These are phyloP conservation scores for Cataglyphis livida DNA, from an alignment of 2,888 invertebrate genomes.

Conservation along the genomic window DNA sequence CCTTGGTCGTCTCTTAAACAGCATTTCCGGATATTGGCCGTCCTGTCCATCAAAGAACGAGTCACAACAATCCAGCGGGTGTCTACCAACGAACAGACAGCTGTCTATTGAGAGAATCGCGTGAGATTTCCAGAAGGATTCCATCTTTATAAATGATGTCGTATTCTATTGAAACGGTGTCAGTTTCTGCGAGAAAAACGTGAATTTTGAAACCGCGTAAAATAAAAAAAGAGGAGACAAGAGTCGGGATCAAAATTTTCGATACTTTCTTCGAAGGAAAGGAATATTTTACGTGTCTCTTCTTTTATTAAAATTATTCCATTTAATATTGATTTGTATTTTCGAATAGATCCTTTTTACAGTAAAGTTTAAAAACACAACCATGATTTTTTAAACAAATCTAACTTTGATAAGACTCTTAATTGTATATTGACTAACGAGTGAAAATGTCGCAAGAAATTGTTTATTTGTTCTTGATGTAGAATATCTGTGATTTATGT, in stretches of 20 bases:
- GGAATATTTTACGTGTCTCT: conserved; percentile 29
- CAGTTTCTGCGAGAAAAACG: conserved; percentile 45
- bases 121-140: conserved; percentile 47
- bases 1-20: conserved; percentile 69
- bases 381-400: not conserved
- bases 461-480: no score
- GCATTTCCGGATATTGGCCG: conserved; percentile 58
- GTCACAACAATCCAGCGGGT: conserved; percentile 78
- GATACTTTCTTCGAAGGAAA: conserved; percentile 47
- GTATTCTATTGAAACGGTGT: conserved; percentile 54
- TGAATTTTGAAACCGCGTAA: conserved; percentile 39
- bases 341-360: not conserved
- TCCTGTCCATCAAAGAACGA: conserved; percentile 79
- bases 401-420: not conserved
- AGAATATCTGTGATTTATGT: not conserved
- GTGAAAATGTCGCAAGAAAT: not conserved
- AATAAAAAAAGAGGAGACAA: conserved; percentile 21
- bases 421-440: not conserved
- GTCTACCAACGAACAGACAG: conserved; percentile 68
- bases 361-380: not conserved
- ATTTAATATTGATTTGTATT: conserved; percentile 10
- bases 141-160: conserved; percentile 64
- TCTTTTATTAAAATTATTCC: conserved; percentile 28
- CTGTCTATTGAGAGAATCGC: conserved; percentile 68
- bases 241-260: conserved; percentile 62